These are phyloP conservation scores for Drosophila repleta DNA, from an alignment of 1,140 invertebrate species.

Conservation along the genomic window DNA sequence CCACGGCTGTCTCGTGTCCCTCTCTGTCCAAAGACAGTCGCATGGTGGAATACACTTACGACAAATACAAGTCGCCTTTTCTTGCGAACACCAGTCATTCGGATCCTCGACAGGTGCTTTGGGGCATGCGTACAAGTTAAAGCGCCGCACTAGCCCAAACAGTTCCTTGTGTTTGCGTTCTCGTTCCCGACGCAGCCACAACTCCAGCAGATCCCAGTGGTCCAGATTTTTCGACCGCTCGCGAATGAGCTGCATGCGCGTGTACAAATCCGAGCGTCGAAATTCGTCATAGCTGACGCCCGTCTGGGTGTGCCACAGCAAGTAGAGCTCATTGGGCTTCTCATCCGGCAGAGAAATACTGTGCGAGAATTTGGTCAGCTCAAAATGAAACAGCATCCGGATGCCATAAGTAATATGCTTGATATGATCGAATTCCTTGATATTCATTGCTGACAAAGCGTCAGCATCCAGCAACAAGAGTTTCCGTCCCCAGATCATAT, in stretches of 20 bases:
- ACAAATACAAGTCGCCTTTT: not conserved
- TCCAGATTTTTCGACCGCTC: conserved; percentile 40
- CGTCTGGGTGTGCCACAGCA: conserved; percentile 66
- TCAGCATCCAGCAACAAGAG: conserved; percentile 64
- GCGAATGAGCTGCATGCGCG: conserved; percentile 61
- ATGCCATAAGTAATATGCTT: conserved; percentile 63
- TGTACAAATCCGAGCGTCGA: conserved; percentile 57
- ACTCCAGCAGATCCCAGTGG: conserved; percentile 61
- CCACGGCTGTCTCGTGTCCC: conserved; percentile 39
- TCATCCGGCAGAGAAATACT: conserved; percentile 57
- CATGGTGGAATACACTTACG: conserved; percentile 61
- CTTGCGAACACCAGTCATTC: too few species aligned
- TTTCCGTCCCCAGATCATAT: conserved; percentile 63
- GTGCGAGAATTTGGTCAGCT: conserved; percentile 62
- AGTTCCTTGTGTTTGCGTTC: conserved; percentile 46
- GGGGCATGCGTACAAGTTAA: conserved; percentile 34
- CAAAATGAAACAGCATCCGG: conserved; percentile 66
- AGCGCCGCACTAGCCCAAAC: conserved; percentile 22
- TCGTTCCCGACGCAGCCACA: conserved; percentile 55
- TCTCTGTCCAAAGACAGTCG: conserved; percentile 56
- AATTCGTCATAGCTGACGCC: conserved; percentile 55
- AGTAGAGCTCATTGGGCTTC: conserved; percentile 62
- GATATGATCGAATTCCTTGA: conserved; percentile 72
- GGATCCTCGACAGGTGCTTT: not conserved
- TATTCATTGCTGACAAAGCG: conserved; percentile 66